phyloP scores from a whole-genome alignment of 2,113 vertebrate genomes.

The Crotophaga sulcirostris region DNA sequence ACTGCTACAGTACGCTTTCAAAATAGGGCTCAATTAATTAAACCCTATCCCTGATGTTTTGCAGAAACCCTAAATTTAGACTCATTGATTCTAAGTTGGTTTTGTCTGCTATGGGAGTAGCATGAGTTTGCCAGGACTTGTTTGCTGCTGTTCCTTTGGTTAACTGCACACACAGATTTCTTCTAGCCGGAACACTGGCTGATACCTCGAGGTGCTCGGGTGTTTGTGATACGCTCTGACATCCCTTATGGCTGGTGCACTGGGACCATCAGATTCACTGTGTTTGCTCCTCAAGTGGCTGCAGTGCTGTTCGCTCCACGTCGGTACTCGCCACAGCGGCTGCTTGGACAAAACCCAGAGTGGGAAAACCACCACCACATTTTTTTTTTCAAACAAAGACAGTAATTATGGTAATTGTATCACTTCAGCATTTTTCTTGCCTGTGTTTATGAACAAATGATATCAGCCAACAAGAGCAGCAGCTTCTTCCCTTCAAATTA shows the following conservation, averaged over 20 bases:
- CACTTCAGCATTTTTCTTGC: not conserved
- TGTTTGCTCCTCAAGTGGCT: not conserved
- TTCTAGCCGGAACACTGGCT: not conserved
- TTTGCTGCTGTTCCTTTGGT: not conserved
- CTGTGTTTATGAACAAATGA: not conserved
- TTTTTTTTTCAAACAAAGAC: constrained; percentile 11
- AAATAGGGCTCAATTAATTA: not conserved
- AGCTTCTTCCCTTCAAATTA: constrained; percentile 18
- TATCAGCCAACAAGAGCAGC: not conserved
- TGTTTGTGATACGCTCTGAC: not conserved
- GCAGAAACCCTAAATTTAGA: not conserved
- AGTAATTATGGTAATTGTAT: constrained; percentile 13
- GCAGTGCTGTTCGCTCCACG: not conserved
- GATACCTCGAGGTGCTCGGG: not conserved
- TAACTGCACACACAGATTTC: not conserved
- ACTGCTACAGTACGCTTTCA: not conserved
- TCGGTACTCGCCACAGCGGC: not conserved
- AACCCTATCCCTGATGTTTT: not conserved
- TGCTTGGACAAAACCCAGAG: not conserved
- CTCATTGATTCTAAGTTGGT: not conserved
- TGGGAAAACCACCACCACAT: not conserved
- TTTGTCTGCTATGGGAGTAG: not conserved
- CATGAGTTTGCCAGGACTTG: not conserved
- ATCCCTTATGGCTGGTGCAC: not conserved
- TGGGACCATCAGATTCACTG: not conserved